A percentile compares a stretch with the other conserved stretches of the same genome.
phyloP scores from a whole-genome alignment of 2,888 invertebrate species.

The Lasioglossum malachurum region DNA sequence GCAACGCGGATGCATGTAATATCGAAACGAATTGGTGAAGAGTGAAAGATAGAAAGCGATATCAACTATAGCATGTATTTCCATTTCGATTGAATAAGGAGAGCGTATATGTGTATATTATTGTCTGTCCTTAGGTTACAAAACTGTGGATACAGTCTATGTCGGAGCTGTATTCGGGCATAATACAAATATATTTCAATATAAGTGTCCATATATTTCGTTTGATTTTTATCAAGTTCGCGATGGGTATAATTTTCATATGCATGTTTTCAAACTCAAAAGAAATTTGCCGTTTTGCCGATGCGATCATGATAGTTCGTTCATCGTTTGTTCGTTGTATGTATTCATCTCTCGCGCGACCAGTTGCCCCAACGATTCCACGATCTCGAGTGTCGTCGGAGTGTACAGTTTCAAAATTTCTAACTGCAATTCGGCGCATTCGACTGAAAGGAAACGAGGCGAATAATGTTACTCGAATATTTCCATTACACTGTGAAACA shows the following conservation, averaged over 20 bases:
- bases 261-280: background rate
- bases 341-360: background rate
- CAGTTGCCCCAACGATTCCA: constrained; percentile 61
- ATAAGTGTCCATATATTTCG: constrained; percentile 43
- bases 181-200: constrained; percentile 76
- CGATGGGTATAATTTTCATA: background rate
- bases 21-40: background rate
- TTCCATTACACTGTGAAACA: background rate
- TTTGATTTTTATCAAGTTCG: background rate
- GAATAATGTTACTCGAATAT: background rate
- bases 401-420: constrained; percentile 66
- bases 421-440: constrained; percentile 69
- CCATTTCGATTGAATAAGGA: constrained; percentile 56
- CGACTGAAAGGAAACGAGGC: constrained; percentile 58
- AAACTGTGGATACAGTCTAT: constrained; percentile 59
- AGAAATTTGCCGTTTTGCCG: background rate
- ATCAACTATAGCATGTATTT: constrained; percentile 35
- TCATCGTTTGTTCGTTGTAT: background rate
- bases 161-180: constrained; percentile 68
- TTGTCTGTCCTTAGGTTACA: constrained; percentile 68
- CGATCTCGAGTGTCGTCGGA: constrained; percentile 61
- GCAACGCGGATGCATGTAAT: background rate
- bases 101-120: constrained; percentile 60
- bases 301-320: background rate
- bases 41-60: constrained; percentile 12